These are phyloP conservation scores for Stichopus horrens DNA, from an alignment of 53 echinoderm and acorn worm genomes.

Conservation along the genomic window DNA sequence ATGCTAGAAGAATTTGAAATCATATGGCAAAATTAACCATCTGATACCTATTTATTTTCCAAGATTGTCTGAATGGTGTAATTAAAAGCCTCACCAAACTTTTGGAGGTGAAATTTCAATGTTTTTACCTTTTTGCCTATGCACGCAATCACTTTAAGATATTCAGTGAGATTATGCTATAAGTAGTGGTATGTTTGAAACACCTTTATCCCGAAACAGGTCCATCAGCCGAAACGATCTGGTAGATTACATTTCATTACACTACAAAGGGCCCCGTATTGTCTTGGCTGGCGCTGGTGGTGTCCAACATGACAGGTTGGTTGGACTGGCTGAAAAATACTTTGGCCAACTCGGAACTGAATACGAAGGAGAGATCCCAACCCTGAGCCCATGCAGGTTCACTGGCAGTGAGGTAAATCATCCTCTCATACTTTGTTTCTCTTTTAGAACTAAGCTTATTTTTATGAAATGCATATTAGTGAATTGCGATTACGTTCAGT, in stretches of 20 bases:
- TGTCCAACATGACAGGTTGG: slow-evolving; percentile 79
- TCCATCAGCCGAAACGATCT: slow-evolving; percentile 78
- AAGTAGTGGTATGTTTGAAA: background rate
- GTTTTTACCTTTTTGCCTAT: too few species aligned
- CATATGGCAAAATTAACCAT: too few species aligned
- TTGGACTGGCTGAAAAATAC: slow-evolving; percentile 74
- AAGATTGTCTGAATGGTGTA: too few species aligned
- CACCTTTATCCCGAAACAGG: slow-evolving; percentile 43
- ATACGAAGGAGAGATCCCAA: slow-evolving; percentile 89
- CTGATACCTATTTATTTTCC: too few species aligned
- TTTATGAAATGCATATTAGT: too few species aligned
- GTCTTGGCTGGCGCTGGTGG: slow-evolving; percentile 92
- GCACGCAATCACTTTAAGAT: too few species aligned
- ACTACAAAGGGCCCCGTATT: slow-evolving; percentile 97
- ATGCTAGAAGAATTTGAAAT: too few species aligned
- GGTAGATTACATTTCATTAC: slow-evolving; percentile 79
- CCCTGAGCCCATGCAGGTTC: slow-evolving; percentile 75
- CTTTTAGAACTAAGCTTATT: too few species aligned
- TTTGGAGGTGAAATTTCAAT: too few species aligned
- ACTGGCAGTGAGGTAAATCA: slow-evolving; percentile 91
- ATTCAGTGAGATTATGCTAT: background rate
- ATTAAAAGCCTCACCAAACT: too few species aligned
- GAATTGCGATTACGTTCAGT: too few species aligned
- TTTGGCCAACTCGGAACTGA: slow-evolving; percentile 86
- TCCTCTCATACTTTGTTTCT: background rate